Percentiles rank a stretch among this genome's conserved stretches.
Conservation (phyloP, 2,888 invertebrate genomes). For the Ferdinandea cuprea region DNA sequence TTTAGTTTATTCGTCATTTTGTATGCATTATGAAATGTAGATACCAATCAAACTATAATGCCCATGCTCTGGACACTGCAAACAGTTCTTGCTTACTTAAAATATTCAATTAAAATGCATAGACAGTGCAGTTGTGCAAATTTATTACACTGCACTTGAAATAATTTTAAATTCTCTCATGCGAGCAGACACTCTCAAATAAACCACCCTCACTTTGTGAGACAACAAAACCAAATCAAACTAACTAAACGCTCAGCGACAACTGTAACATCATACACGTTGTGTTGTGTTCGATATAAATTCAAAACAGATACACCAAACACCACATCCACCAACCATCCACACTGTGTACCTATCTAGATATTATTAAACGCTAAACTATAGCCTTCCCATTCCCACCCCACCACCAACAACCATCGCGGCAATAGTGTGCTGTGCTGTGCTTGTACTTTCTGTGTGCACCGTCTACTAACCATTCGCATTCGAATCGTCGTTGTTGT, state of each 20-base stretch:
- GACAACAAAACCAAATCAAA: neutral
- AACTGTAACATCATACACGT: slow-evolving; percentile 33
- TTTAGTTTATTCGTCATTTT: neutral
- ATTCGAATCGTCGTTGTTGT: slow-evolving; percentile 59
- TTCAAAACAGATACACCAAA: slow-evolving; percentile 5
- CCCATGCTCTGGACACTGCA: neutral
- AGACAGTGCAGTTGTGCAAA: slow-evolving; percentile 6
- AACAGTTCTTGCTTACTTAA: neutral
- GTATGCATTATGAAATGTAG: neutral
- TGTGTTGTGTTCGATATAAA: slow-evolving; percentile 66
- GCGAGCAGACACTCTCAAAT: slow-evolving; percentile 22
- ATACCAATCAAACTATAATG: slow-evolving; percentile 24
- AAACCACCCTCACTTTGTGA: slow-evolving; percentile 29
- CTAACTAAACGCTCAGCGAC: slow-evolving; percentile 15
- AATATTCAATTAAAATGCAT: slow-evolving; percentile 29
- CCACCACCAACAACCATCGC: slow-evolving; percentile 29
- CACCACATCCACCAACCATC: slow-evolving; percentile 7
- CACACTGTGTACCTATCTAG: slow-evolving; percentile 23
- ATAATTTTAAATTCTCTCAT: slow-evolving; percentile 12
- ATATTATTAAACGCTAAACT: slow-evolving; percentile 52
- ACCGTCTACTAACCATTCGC: slow-evolving; percentile 40
- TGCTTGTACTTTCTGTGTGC: slow-evolving; percentile 4
- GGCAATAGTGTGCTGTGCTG: slow-evolving; percentile 11
- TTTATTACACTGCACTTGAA: slow-evolving; percentile 23
- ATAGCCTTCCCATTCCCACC: slow-evolving; percentile 38